Evolutionary conservation across 2,797 vertebrate genomes (phyloP).

Genomic region (Toxotes lorentzi): DNA sequence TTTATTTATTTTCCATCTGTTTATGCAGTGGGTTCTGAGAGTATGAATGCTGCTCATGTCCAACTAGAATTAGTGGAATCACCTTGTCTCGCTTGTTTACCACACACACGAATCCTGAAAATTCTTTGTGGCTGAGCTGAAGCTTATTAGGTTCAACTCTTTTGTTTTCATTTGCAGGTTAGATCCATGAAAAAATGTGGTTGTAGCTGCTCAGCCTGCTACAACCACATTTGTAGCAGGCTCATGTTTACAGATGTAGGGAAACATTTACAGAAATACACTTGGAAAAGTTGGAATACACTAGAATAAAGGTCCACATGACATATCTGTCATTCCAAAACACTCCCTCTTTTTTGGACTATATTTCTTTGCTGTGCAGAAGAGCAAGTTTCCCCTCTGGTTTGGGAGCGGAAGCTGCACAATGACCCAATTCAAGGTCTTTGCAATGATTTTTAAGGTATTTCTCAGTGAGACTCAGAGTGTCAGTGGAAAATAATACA

Average conservation of each 20-base stretch:
- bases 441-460: not conserved
- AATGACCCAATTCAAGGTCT: not conserved
- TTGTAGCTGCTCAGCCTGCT: not conserved
- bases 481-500: not conserved
- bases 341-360: not conserved
- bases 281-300: not conserved
- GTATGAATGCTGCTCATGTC: slow-evolving; percentile 26
- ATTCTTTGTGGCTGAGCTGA: not conserved
- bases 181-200: not conserved
- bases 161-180: slow-evolving; percentile 1
- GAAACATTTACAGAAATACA: not conserved
- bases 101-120: not conserved
- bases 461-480: not conserved
- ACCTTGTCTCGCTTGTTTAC: slow-evolving; percentile 18
- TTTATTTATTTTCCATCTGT: not conserved
- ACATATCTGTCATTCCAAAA: not conserved
- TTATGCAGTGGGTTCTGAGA: slow-evolving; percentile 9
- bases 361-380: not conserved
- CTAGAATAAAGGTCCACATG: not conserved
- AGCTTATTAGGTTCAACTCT: not conserved
- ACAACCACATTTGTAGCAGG: too few species aligned
- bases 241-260: not conserved
- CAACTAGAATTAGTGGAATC: slow-evolving; percentile 15
- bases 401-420: not conserved
- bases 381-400: not conserved